A percentile compares a stretch with the other conserved stretches of the same genome.
These are phyloP conservation scores for Phalacrocorax pelagicus DNA, from an alignment of 2,113 vertebrate species.

Conservation along the genomic window DNA sequence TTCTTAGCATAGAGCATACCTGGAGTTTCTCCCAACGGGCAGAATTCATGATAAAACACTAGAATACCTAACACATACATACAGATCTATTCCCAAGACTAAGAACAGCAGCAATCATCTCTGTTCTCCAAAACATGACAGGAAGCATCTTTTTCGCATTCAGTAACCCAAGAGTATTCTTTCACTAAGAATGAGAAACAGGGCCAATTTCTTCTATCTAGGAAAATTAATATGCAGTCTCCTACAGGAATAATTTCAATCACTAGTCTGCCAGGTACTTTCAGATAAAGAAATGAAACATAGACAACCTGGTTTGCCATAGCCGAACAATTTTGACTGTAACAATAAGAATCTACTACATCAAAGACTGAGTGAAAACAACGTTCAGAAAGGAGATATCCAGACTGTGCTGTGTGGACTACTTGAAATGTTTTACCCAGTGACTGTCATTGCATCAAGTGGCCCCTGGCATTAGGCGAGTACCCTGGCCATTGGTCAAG, in stretches of 20 bases:
- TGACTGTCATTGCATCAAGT: not conserved
- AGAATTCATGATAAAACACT: not conserved
- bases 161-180: not conserved
- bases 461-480: not conserved
- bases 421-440: not conserved
- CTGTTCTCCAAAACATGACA: not conserved
- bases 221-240: not conserved
- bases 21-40: not conserved
- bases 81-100: not conserved
- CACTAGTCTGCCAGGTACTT: not conserved
- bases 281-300: not conserved
- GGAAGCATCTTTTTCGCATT: not conserved
- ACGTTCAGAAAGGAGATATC: not conserved
- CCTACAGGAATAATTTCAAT: not conserved
- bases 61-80: not conserved
- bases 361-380: not conserved
- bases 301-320: not conserved
- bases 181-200: not conserved
- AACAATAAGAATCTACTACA: not conserved
- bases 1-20: not conserved
- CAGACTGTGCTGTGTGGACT: not conserved
- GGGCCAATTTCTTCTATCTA: not conserved
- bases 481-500: not conserved
- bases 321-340: not conserved
- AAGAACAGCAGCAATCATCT: not conserved